These are phyloP conservation scores for Hymenopus coronatus DNA, from an alignment of 2,888 invertebrate species.

Conservation along the genomic window DNA sequence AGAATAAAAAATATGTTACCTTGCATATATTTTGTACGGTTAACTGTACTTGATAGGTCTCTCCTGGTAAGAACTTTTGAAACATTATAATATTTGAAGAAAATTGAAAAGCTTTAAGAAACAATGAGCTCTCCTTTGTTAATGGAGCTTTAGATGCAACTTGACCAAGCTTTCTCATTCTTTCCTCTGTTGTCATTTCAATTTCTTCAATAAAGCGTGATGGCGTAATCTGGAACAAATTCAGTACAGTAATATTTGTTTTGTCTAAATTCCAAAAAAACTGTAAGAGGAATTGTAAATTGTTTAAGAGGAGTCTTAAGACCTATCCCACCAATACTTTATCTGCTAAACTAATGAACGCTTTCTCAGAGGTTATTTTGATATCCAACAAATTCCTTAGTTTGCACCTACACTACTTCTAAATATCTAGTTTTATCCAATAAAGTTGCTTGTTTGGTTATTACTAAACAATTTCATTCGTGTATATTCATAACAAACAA, in stretches of 20 bases:
- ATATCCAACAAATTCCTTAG: too few species aligned
- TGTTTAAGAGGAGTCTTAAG: too few species aligned
- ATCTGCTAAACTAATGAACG: too few species aligned
- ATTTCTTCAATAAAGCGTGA: slow-evolving; percentile 34
- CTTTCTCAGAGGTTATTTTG: too few species aligned
- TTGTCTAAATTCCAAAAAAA: too few species aligned
- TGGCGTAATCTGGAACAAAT: slow-evolving; percentile 21
- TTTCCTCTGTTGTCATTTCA: slow-evolving; percentile 22
- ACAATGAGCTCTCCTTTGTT: background rate
- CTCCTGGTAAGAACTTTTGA: slow-evolving; percentile 58
- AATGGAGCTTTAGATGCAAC: background rate
- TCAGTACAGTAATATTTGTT: background rate
- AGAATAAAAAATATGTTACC: slow-evolving; percentile 44
- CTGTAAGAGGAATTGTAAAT: too few species aligned
- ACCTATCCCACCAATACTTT: too few species aligned
- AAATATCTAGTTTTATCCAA: too few species aligned
- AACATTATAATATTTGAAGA: slow-evolving; percentile 56
- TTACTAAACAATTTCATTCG: too few species aligned
- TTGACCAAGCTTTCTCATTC: slow-evolving; percentile 18
- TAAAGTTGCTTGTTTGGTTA: too few species aligned
- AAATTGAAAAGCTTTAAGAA: slow-evolving; percentile 7
- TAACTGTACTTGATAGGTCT: slow-evolving; percentile 52
- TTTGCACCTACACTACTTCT: too few species aligned
- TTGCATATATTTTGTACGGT: slow-evolving; percentile 56
- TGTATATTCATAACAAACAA: too few species aligned